A percentile compares a stretch with the other conserved stretches of the same genome.
Evolutionary conservation across 2,113 vertebrate genomes (phyloP).

Genomic region (Cairina moschata): DNA sequence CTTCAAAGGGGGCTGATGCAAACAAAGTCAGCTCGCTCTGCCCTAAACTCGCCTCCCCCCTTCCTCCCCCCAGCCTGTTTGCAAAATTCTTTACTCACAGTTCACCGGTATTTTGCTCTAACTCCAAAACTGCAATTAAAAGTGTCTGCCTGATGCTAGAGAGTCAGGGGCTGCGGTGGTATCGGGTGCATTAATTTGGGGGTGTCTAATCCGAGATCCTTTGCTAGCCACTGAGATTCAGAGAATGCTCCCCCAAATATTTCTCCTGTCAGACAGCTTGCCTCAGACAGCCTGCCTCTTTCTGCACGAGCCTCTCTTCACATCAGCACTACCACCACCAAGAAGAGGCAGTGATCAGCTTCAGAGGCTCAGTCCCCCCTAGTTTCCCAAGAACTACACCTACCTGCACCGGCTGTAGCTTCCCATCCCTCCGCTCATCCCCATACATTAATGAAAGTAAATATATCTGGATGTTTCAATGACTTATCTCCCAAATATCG

Average conservation of each 20-base stretch:
- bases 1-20: constrained; percentile 24
- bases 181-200: neutral
- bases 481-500: neutral
- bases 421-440: neutral
- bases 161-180: neutral
- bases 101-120: constrained; percentile 28
- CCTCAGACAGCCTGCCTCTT: neutral
- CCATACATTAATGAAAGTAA: neutral
- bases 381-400: neutral
- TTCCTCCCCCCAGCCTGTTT: neutral
- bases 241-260: neutral
- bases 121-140: constrained; percentile 45
- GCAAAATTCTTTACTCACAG: neutral
- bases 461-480: neutral
- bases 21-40: neutral
- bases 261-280: neutral
- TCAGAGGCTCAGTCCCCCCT: neutral
- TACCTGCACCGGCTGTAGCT: neutral
- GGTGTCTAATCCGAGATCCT: neutral
- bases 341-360: neutral
- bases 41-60: neutral
- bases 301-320: neutral
- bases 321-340: neutral
- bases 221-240: neutral
- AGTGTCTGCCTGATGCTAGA: neutral